phyloP scores from a whole-genome alignment of 2,113 vertebrate species.

The Labeo rohita region DNA sequence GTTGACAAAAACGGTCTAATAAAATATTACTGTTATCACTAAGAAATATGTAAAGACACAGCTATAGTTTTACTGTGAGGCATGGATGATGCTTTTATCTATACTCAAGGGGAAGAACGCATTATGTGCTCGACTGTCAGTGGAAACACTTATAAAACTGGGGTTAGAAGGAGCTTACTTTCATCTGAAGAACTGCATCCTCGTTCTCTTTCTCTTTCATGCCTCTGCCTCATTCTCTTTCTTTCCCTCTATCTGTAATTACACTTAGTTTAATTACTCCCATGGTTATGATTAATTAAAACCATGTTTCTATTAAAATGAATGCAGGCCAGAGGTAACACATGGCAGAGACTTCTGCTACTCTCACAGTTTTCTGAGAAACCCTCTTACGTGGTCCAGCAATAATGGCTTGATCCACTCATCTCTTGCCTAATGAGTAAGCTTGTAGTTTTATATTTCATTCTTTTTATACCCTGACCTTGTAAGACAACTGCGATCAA shows the following conservation, averaged over 20 bases:
- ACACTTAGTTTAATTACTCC: conserved; percentile 24
- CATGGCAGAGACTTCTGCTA: conserved; percentile 3
- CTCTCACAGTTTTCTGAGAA: not conserved
- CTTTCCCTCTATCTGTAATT: not conserved
- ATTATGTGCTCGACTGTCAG: conserved; percentile 25
- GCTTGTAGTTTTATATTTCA: conserved; percentile 23
- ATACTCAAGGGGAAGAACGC: not conserved
- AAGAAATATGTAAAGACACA: not conserved
- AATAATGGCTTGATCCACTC: conserved; percentile 3
- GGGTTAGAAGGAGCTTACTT: not conserved
- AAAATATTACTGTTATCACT: not conserved
- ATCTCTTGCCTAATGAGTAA: not conserved
- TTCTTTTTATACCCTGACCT: conserved; percentile 28
- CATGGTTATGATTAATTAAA: conserved; percentile 27
- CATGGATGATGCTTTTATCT: not conserved
- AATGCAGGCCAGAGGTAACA: not conserved
- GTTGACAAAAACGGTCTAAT: not conserved
- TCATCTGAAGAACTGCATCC: not conserved
- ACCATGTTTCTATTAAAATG: conserved; percentile 6
- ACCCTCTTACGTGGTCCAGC: not conserved
- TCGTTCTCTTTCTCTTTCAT: not conserved
- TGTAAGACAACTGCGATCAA: conserved; percentile 14
- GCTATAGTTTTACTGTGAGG: not conserved
- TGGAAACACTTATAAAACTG: not conserved
- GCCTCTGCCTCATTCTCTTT: not conserved